Base-by-base conservation (phyloP, 2,797 vertebrate species). In the Centroberyx gerrardi region DNA sequence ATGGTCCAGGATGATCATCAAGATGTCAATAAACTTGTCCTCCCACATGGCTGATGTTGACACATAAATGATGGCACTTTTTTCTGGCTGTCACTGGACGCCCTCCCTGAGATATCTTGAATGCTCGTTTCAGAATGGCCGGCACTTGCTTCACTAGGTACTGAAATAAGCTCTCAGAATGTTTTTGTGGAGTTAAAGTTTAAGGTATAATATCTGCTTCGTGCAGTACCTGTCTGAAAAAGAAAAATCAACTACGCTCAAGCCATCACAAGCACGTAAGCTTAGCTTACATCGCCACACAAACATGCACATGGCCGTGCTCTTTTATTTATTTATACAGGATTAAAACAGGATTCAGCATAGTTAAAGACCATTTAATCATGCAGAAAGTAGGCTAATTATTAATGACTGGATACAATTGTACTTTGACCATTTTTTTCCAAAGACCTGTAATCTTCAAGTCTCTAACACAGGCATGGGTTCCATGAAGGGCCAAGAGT, bases 1-100 rank as follows among this genome's bases (percentile, higher is more conserved):
- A 87, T 85, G 86, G 90, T 88, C 88, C 86, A 85, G 85, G 84
- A 88, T 87, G 88, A 94, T 93, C 93, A 94, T 93, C 92, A 92
- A 86, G 78, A 90, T 93, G 92, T 91, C 93, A 93, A 93, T 94
- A 94, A 91, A 90, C 88, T 88, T 93, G 92, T 93, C 93, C 92
- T 92, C 92, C 91, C 93, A 92, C 93, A 91, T 83, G 84, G 90
- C 91, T 91, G 90, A 88, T 90, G 91, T 92, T 93, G 91, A 93
- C 91, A 92, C 87, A 86, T 92, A 93, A 93, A 93, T 94, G 90
- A 93, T 90, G 92, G 86, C 90, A 89, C 85, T 91, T 92, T 93
- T 90, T 92, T 83, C 84, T 87, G 62, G 76, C 89, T 92, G 92
- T 93, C 92, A 90, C 85, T 68, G 72, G 78, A 83, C 80, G 78